Evolutionary conservation across 1,140 invertebrate species (phyloP), one percentile per base, ranked within the genome.

Genomic region (Halesus radiatus): DNA sequence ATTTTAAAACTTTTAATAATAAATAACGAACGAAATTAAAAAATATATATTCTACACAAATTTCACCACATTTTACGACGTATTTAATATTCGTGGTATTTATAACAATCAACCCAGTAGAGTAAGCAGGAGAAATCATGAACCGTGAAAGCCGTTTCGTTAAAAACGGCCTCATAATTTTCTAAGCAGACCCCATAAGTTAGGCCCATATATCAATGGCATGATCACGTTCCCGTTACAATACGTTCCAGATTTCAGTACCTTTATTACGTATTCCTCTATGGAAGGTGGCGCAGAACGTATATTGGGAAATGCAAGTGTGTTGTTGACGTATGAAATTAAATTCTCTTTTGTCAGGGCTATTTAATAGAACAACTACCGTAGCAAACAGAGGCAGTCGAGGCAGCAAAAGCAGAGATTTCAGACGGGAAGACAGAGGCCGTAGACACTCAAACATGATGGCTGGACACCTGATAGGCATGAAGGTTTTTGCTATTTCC

Each of bases 301-400:
- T 23, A 18, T 60, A 66, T 66, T 74, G 53, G 18, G 53, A 74
- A 74, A 29, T 74, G 72, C 52, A 74, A 54, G 72, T 26, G 72
- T 74, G 72, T 53, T 74, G 50, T 56, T 56, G 72, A 56, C 72
- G 53, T 26, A 22, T n/a, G 52, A 74, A 74, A 74, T 74, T 74
- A 74, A 53, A 74, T 74, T 74, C 53, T 26, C 72, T 26, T 74
- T 54, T 74, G 72, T 74, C 72, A 74, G 18, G 72, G 16, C 18
- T 54, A 56, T 54, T 54, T 50, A 20, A 56, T 74, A 50, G n/a
- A 60, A 23, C 56, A 13, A 23, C 62, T 66, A 45, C 13, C 13
- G 37, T 13, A 45, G 37, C 37, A 7, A 45, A 10, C 8, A 13
- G 32, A 37, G 32, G 26, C 26, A 29, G 2, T 29, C 2, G 32